phyloP scores from a whole-genome alignment of 2,888 invertebrate genomes.

The Tethea ocularis region DNA sequence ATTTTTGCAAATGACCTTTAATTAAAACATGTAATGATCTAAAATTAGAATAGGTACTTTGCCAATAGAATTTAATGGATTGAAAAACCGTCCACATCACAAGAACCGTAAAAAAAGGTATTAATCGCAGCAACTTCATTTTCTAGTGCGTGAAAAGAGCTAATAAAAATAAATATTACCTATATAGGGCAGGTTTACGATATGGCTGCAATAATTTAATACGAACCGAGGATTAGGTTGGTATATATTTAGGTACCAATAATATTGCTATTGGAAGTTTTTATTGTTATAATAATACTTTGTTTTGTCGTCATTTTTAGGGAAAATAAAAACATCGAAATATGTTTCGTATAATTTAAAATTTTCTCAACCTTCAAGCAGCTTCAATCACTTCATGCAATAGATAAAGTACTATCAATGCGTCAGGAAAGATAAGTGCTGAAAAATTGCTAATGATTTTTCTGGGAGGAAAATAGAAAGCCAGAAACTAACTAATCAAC shows the following conservation, averaged over 20 bases:
- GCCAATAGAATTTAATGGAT: neutral
- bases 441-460: no score
- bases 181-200: constrained; percentile 69
- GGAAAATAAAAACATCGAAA: neutral
- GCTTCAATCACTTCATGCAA: no score
- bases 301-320: neutral
- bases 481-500: no score
- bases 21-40: neutral
- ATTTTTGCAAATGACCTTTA: no score
- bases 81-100: neutral
- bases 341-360: no score
- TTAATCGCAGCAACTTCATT: constrained; percentile 21
- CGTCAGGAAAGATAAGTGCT: no score
- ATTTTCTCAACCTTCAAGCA: no score
- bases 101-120: neutral
- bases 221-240: constrained; percentile 62
- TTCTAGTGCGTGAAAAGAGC: constrained; percentile 49
- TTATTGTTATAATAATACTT: neutral
- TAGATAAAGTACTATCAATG: no score
- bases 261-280: constrained; percentile 20
- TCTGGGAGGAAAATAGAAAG: no score
- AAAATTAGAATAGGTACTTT: neutral
- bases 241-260: constrained; percentile 67
- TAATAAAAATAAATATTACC: constrained; percentile 76
- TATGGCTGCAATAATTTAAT: constrained; percentile 74